Percentiles rank a stretch among this genome's conserved stretches.
These are phyloP conservation scores for Germaria angustata DNA, from an alignment of 2,888 invertebrate species.

Conservation along the genomic window DNA sequence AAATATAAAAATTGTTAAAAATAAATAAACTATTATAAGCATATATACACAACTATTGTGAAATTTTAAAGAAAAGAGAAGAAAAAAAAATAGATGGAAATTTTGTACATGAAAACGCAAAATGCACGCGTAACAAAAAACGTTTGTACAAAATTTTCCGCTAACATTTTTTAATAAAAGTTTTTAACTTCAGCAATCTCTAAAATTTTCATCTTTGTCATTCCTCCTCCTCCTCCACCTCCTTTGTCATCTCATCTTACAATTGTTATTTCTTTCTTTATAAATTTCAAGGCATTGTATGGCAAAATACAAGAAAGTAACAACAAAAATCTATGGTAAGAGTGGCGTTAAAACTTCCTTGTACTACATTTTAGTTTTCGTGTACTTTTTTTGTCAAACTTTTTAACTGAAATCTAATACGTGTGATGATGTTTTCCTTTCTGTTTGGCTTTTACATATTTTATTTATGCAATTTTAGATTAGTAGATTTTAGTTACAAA, in stretches of 20 bases:
- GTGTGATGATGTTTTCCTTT: neutral
- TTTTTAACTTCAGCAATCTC: constrained; percentile 12
- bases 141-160: constrained; percentile 49
- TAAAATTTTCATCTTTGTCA: constrained; percentile 15
- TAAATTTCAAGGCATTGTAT: constrained; percentile 16
- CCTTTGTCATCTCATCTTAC: neutral
- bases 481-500: constrained; percentile 44
- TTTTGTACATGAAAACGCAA: constrained; percentile 27
- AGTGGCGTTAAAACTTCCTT: constrained; percentile 59
- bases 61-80: neutral
- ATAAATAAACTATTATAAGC: neutral
- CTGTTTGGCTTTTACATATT: neutral
- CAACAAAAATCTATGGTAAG: constrained; percentile 1
- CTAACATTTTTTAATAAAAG: constrained; percentile 39
- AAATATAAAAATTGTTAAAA: constrained; percentile 34
- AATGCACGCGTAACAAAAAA: constrained; percentile 30
- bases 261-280: neutral
- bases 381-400: constrained; percentile 5
- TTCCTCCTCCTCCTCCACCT: neutral
- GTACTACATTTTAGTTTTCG: constrained; percentile 40
- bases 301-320: too few species aligned
- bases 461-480: constrained; percentile 39
- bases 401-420: constrained; percentile 39
- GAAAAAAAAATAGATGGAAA: neutral
- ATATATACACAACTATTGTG: constrained; percentile 1